These are phyloP conservation scores for Nomada hirtipes DNA, from an alignment of 2,888 invertebrate genomes.

Conservation along the genomic window DNA sequence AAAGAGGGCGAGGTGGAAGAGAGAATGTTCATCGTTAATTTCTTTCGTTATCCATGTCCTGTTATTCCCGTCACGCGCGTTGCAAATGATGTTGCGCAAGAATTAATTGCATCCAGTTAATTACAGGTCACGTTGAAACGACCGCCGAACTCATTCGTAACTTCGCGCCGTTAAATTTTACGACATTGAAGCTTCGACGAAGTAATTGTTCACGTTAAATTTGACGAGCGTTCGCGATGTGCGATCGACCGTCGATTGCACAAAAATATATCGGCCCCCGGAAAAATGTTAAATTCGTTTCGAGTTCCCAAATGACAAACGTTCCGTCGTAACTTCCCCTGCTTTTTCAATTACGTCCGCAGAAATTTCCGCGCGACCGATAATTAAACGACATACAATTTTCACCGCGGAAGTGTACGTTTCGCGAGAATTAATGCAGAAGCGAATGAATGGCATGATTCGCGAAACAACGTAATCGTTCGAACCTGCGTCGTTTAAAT, in stretches of 20 bases:
- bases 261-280: background rate
- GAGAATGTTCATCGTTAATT: slow-evolving; percentile 12
- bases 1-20: slow-evolving; percentile 8
- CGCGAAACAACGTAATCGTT: slow-evolving; percentile 30
- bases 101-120: slow-evolving; percentile 39
- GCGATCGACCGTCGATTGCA: background rate
- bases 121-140: slow-evolving; percentile 27
- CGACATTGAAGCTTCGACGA: background rate
- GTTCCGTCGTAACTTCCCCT: background rate
- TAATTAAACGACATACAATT: slow-evolving; percentile 33
- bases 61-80: slow-evolving; percentile 5
- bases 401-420: background rate
- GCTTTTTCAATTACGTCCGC: slow-evolving; percentile 23
- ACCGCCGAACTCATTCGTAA: slow-evolving; percentile 5
- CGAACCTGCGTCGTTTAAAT: slow-evolving; percentile 54
- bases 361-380: background rate
- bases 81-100: slow-evolving; percentile 9
- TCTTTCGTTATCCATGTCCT: slow-evolving; percentile 15
- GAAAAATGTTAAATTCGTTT: background rate
- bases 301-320: background rate
- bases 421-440: slow-evolving; percentile 8
- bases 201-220: background rate
- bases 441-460: slow-evolving; percentile 17
- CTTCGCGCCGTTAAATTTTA: slow-evolving; percentile 9
- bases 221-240: background rate